phyloP scores from a whole-genome alignment of 1,140 invertebrate genomes.

The Littorina saxatilis region DNA sequence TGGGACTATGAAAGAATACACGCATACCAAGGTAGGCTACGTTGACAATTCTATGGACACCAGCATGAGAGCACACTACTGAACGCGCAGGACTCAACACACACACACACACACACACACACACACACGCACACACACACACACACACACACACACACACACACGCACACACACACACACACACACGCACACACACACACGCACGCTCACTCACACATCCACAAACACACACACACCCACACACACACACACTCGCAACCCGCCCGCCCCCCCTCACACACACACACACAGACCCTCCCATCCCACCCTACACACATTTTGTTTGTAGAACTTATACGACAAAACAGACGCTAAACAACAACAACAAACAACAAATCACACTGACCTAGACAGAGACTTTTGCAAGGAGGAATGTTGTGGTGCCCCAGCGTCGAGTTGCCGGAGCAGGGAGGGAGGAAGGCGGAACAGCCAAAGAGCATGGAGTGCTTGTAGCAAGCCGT shows the following conservation, averaged over 20 bases:
- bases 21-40: no score
- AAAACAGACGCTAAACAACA: background rate
- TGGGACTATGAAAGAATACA: no score
- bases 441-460: slow-evolving; percentile 64
- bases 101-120: background rate
- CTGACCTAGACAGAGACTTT: slow-evolving; percentile 68
- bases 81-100: no score
- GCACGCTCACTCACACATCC: background rate
- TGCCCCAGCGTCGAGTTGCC: slow-evolving; percentile 47
- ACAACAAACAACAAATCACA: background rate
- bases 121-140: slow-evolving; percentile 7
- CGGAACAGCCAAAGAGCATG: slow-evolving; percentile 59
- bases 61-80: no score
- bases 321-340: no score
- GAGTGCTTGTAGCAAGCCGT: slow-evolving; percentile 64
- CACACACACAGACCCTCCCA: no score
- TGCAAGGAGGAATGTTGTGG: slow-evolving; percentile 67
- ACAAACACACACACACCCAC: background rate
- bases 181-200: background rate
- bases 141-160: background rate
- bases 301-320: no score
- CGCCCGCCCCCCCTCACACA: no score
- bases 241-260: background rate
- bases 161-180: background rate
- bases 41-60: no score